These are phyloP conservation scores for Prunella strophiata DNA, from an alignment of 2,797 vertebrate species.

Conservation along the genomic window DNA sequence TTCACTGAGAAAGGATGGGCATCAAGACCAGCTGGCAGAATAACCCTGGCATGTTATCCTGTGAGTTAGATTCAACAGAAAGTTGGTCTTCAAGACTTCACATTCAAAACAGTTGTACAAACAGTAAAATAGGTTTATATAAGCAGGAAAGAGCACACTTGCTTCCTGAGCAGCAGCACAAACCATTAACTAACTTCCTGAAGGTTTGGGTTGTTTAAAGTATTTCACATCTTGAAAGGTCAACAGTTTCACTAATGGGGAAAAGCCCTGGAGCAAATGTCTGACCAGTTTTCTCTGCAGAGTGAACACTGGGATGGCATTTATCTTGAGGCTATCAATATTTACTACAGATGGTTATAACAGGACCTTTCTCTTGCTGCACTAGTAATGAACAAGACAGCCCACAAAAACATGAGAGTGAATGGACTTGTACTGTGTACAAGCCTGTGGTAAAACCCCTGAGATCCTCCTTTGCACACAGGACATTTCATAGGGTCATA, in stretches of 20 bases:
- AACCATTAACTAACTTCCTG: not conserved
- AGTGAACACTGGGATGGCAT: not conserved
- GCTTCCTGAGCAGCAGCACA: not conserved
- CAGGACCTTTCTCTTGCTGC: not conserved
- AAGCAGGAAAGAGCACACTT: not conserved
- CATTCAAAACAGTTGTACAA: not conserved
- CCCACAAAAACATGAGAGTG: not conserved
- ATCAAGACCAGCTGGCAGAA: not conserved
- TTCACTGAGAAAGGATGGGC: not conserved
- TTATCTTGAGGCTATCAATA: conserved; percentile 9
- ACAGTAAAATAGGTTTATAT: not conserved
- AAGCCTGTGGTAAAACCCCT: not conserved
- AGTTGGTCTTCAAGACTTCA: not conserved
- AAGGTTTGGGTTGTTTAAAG: not conserved
- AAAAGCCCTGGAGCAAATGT: not conserved
- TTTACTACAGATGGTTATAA: not conserved
- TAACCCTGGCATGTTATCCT: not conserved
- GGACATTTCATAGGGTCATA: not conserved
- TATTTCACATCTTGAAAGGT: conserved; percentile 25
- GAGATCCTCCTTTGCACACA: not conserved
- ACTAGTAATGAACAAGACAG: not conserved
- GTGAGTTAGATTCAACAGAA: not conserved
- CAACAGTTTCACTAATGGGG: not conserved
- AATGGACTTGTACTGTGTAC: not conserved
- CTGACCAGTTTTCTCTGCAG: not conserved